A percentile compares a stretch with the other conserved stretches of the same genome.
Evolutionary conservation across 64 coral and sea anemone genomes (phyloP).

Genomic region (Porites lutea): DNA sequence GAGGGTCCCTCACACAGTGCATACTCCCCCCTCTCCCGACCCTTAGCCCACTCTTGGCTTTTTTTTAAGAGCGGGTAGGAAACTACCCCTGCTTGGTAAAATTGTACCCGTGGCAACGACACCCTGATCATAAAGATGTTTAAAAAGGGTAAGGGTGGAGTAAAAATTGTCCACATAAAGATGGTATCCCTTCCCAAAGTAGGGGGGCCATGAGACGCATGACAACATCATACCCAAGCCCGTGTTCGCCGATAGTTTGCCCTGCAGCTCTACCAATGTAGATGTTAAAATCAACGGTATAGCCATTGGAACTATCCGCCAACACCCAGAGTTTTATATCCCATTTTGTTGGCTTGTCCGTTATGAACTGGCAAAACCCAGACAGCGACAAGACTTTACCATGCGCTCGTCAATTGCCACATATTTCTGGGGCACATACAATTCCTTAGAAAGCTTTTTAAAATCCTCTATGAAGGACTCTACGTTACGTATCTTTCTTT

Average conservation of each 20-base stretch:
- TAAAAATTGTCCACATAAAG: conserved; percentile 60
- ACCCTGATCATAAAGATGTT: conserved; percentile 28
- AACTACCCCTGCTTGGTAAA: background rate
- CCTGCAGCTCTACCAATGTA: too few relatives aligned
- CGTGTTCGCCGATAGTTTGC: too few relatives aligned
- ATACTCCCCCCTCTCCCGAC: conserved; percentile 43
- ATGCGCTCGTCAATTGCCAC: background rate
- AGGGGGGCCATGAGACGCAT: conserved; percentile 6
- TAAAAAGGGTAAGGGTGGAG: conserved; percentile 23
- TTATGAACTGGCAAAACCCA: too few relatives aligned
- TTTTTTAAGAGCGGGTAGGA: conserved; percentile 28
- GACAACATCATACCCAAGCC: too few relatives aligned
- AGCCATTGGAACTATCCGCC: too few relatives aligned
- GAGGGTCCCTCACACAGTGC: background rate
- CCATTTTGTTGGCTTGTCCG: too few relatives aligned
- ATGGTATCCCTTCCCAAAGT: conserved; percentile 47
- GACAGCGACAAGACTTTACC: too few relatives aligned
- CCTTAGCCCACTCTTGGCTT: conserved; percentile 24
- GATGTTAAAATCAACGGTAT: too few relatives aligned
- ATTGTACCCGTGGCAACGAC: conserved; percentile 30
- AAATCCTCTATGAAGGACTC: too few relatives aligned
- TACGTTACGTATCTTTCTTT: conserved; percentile 58
- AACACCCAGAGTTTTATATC: too few relatives aligned
- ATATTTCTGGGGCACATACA: conserved; percentile 57
- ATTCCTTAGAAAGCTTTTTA: conserved; percentile 16